Conservation (phyloP, 1,140 invertebrate genomes). For the Papilio machaon region DNA sequence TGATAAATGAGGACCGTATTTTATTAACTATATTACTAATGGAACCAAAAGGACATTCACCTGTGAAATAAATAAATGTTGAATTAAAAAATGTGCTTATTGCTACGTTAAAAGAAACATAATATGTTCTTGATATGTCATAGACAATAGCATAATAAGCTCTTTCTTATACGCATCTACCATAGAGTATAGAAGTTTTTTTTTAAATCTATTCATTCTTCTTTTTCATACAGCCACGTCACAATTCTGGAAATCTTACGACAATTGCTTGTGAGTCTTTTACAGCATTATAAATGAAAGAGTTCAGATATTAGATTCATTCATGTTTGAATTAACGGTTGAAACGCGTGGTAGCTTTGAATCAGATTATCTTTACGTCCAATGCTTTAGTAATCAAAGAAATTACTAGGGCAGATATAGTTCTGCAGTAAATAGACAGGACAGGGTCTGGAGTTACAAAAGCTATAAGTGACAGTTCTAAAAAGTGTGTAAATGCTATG, state of each 20-base stretch:
- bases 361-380: background rate
- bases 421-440: too few relatives aligned
- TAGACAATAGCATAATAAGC: background rate
- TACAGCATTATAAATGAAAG: constrained; percentile 4
- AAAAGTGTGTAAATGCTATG: background rate
- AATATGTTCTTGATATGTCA: background rate
- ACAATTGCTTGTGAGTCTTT: background rate
- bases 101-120: background rate
- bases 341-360: background rate
- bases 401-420: background rate
- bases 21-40: background rate
- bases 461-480: background rate
- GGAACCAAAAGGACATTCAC: constrained; percentile 11
- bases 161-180: background rate
- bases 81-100: background rate
- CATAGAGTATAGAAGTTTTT: background rate
- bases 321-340: background rate
- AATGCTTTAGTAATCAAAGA: background rate
- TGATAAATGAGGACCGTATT: constrained; percentile 4
- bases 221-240: background rate
- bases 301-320: background rate
- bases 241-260: background rate
- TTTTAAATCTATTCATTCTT: background rate
- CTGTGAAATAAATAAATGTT: background rate
- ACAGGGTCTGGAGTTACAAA: too few relatives aligned